Evolutionary conservation across 1,140 invertebrate genomes (phyloP).

Genomic region (Homalodisca vitripennis): DNA sequence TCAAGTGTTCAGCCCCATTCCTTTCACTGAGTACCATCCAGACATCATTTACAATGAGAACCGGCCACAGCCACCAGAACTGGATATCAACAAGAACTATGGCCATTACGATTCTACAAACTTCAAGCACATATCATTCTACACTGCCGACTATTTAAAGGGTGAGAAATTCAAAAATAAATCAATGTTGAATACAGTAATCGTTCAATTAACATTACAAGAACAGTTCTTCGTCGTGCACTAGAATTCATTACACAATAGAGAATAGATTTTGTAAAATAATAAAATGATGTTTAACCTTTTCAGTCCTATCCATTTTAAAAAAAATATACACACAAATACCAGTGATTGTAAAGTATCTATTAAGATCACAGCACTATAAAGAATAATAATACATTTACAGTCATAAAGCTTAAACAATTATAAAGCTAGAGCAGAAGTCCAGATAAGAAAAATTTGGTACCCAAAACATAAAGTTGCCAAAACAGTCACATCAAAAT

Average conservation of each 20-base stretch:
- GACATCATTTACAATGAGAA: slow-evolving; percentile 56
- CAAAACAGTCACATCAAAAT: too few species aligned
- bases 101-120: slow-evolving; percentile 78
- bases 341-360: not conserved
- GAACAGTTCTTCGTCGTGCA: not conserved
- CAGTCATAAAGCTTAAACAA: too few species aligned
- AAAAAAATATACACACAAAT: not conserved
- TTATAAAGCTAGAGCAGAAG: too few species aligned
- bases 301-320: not conserved
- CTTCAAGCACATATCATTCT: slow-evolving; percentile 75
- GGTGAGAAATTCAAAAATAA: slow-evolving; percentile 54
- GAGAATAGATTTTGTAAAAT: not conserved
- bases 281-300: not conserved
- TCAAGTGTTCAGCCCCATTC: slow-evolving; percentile 80
- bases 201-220: not conserved
- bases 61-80: slow-evolving; percentile 54
- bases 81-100: slow-evolving; percentile 73
- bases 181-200: slow-evolving; percentile 2
- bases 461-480: too few species aligned
- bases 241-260: not conserved
- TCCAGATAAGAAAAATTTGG: too few species aligned
- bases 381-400: too few species aligned
- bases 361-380: too few species aligned
- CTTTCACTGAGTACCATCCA: slow-evolving; percentile 76
- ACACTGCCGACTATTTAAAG: slow-evolving; percentile 73